A percentile compares a stretch with the other conserved stretches of the same genome.
phyloP scores from a whole-genome alignment of 2,113 vertebrate species.

The Ursus arctos region DNA sequence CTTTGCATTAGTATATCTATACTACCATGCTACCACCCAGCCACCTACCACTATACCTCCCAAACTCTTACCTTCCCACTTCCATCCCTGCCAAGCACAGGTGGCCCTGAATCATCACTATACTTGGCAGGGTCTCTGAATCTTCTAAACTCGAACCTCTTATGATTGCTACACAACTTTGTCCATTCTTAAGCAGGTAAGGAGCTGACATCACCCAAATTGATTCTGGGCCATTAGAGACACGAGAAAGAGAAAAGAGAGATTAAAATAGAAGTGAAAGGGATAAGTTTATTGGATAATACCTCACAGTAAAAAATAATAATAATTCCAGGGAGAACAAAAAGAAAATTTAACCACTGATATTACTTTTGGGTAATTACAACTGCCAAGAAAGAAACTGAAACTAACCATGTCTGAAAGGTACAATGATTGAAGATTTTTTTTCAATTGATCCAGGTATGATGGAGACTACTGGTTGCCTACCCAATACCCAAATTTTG shows the following conservation, averaged over 20 bases:
- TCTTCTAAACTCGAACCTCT: conserved; percentile 4
- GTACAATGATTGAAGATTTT: neutral
- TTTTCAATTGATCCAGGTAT: neutral
- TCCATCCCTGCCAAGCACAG: neutral
- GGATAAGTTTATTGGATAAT: neutral
- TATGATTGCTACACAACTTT: neutral
- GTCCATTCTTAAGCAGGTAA: neutral
- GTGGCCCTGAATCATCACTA: neutral
- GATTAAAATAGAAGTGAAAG: neutral
- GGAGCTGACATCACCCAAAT: neutral
- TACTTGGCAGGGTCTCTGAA: neutral
- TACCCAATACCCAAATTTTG: neutral
- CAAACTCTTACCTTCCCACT: neutral
- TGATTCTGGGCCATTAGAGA: neutral
- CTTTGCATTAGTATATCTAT: neutral
- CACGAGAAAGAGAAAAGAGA: neutral
- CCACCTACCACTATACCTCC: neutral
- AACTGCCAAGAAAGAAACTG: neutral
- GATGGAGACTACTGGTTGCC: neutral
- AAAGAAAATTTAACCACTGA: neutral
- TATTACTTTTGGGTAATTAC: neutral
- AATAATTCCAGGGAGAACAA: neutral
- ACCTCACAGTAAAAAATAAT: neutral
- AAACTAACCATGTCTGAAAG: neutral
- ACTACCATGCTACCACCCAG: neutral